Evolutionary conservation across 2,113 vertebrate species (phyloP).

Genomic region (Cacatua alba): DNA sequence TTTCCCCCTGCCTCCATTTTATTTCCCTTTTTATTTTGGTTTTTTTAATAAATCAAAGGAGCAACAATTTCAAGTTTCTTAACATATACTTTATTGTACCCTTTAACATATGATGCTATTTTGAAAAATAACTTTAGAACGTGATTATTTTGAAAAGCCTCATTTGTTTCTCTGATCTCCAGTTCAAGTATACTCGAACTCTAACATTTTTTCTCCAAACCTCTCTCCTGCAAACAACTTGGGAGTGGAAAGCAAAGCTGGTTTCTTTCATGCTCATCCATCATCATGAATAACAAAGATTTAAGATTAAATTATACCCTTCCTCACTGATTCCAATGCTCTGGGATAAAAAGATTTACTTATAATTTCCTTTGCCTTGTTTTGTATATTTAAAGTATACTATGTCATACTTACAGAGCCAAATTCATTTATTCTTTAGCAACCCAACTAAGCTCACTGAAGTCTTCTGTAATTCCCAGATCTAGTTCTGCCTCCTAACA

Average conservation of each 20-base stretch:
- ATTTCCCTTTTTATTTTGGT: not conserved
- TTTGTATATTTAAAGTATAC: slow-evolving; percentile 3
- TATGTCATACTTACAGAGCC: not conserved
- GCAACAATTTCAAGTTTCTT: not conserved
- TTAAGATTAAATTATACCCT: not conserved
- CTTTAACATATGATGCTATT: not conserved
- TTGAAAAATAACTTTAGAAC: slow-evolving; percentile 4
- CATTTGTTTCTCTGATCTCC: not conserved
- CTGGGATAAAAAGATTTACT: slow-evolving; percentile 54
- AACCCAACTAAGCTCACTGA: slow-evolving; percentile 2
- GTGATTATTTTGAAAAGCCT: slow-evolving; percentile 1
- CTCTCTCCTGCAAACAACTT: not conserved
- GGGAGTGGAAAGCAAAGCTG: slow-evolving; percentile 12
- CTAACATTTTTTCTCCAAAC: not conserved
- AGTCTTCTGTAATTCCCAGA: not conserved
- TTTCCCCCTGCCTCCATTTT: rapidly evolving
- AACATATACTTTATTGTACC: not conserved
- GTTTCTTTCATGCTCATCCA: slow-evolving; percentile 6
- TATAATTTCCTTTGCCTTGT: slow-evolving; percentile 47
- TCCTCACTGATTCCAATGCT: not conserved
- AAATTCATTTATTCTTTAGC: slow-evolving; percentile 42
- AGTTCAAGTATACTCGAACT: not conserved
- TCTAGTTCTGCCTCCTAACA: not conserved
- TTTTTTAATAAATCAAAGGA: not conserved
- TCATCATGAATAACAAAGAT: slow-evolving; percentile 25